These are phyloP conservation scores for Lepus americanus DNA, from an alignment of 2,113 vertebrate species.

Conservation along the genomic window DNA sequence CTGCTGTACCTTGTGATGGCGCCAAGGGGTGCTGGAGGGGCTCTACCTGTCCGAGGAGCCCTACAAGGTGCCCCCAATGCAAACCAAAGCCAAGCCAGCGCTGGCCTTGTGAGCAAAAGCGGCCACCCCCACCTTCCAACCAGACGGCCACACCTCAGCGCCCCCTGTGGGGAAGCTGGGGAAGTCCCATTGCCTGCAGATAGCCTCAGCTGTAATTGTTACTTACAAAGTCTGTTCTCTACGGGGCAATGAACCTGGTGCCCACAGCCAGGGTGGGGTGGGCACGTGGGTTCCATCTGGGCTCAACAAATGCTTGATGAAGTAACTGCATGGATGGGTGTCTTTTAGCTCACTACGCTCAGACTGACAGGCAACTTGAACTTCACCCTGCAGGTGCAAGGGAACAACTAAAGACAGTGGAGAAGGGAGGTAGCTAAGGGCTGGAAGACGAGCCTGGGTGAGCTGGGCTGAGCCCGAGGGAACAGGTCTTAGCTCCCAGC, in stretches of 20 bases:
- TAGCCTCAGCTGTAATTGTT: not conserved
- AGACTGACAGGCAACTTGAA: not conserved
- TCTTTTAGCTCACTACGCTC: not conserved
- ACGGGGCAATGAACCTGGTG: not conserved
- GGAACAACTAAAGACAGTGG: not conserved
- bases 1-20: rapidly evolving
- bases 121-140: not conserved
- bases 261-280: not conserved
- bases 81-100: not conserved
- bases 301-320: slow-evolving; percentile 19
- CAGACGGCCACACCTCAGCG: not conserved
- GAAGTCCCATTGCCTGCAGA: not conserved
- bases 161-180: not conserved
- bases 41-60: not conserved
- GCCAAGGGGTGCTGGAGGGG: not conserved
- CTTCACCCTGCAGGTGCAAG: not conserved
- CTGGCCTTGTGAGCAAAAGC: not conserved
- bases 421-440: not conserved
- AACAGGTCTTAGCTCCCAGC: too few relatives aligned
- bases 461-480: rapidly evolving
- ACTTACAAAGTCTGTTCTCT: not conserved
- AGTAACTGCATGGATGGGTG: not conserved
- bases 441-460: not conserved
- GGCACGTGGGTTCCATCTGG: not conserved
- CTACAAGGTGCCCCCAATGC: not conserved